phyloP scores from a whole-genome alignment of 64 coral and sea anemone species.

The Astreopora myriophthalma region DNA sequence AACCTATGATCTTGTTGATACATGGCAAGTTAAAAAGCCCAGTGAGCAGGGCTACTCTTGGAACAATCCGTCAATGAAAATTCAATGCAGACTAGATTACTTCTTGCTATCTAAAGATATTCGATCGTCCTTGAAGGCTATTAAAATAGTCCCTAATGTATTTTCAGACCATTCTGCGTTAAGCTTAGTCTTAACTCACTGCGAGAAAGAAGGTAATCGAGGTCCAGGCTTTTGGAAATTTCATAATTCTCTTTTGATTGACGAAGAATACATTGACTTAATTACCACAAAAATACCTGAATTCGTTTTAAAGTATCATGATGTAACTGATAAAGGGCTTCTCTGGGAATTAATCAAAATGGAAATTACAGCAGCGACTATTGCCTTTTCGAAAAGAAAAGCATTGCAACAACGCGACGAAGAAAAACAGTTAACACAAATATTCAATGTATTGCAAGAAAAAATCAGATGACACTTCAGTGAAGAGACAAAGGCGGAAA shows the following conservation, averaged over 20 bases:
- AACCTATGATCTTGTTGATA: not conserved
- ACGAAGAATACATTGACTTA: no score
- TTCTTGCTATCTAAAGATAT: no score
- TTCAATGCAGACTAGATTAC: slow-evolving; percentile 6
- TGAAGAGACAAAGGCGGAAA: not conserved
- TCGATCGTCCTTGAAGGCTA: no score
- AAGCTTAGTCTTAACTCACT: not conserved
- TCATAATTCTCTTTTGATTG: not conserved
- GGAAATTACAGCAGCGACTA: not conserved
- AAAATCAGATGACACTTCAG: not conserved
- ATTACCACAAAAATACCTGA: no score
- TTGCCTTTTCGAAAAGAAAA: no score
- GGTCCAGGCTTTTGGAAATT: not conserved
- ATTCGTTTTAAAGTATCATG: not conserved
- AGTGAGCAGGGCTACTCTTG: not conserved
- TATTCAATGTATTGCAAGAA: not conserved
- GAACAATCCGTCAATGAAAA: not conserved
- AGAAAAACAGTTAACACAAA: not conserved
- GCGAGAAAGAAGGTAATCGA: not conserved
- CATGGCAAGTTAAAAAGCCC: not conserved
- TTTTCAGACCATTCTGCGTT: no score
- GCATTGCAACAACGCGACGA: no score
- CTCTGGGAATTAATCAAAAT: no score
- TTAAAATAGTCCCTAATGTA: no score
- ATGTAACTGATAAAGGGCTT: not conserved